These are phyloP conservation scores for Petrophora chlorosata DNA, from an alignment of 2,888 invertebrate species.

Conservation along the genomic window DNA sequence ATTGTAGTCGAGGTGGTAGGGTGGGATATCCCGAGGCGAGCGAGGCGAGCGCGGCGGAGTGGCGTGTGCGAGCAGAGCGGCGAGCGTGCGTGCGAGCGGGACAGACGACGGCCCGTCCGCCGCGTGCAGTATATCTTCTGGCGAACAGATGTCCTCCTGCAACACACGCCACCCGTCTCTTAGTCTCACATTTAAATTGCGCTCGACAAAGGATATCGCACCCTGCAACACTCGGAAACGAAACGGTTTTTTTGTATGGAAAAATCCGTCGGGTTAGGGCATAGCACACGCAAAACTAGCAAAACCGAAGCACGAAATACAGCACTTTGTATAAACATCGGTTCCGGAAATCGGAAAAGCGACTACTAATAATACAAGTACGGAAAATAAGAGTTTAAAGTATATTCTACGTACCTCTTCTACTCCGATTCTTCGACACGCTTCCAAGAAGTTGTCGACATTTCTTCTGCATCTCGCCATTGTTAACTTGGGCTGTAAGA, in stretches of 20 bases:
- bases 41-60: constrained; percentile 72
- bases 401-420: constrained; percentile 89
- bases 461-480: constrained; percentile 97
- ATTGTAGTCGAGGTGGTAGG: constrained; percentile 31
- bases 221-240: constrained; percentile 70
- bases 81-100: constrained; percentile 65
- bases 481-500: constrained; percentile 94
- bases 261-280: constrained; percentile 19
- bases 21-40: constrained; percentile 78
- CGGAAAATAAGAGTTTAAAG: not conserved
- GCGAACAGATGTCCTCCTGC: constrained; percentile 87
- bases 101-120: constrained; percentile 48
- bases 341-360: not conserved
- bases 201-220: constrained; percentile 66
- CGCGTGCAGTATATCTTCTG: constrained; percentile 82
- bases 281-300: not conserved
- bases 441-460: constrained; percentile 97
- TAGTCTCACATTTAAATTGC: constrained; percentile 57
- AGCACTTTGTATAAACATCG: too few species aligned
- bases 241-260: constrained; percentile 32
- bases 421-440: constrained; percentile 96
- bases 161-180: constrained; percentile 85
- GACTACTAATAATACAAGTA: not conserved
- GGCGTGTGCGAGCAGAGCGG: constrained; percentile 71
- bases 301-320: not conserved